Base-by-base conservation (phyloP, 1,140 invertebrate genomes). In the Brachionus paranguensis region DNA sequence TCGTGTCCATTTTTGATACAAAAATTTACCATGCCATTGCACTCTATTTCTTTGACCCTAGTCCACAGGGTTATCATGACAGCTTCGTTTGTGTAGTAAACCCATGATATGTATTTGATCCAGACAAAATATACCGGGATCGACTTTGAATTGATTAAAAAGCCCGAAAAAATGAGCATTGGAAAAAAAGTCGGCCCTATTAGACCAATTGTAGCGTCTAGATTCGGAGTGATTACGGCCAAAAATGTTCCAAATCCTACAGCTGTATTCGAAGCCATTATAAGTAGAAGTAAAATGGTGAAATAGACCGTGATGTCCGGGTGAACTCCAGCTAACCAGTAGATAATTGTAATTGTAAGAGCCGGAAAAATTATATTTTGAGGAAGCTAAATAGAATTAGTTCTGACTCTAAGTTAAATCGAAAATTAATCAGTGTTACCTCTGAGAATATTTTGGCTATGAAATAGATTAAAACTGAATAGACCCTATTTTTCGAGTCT, bases 121-220 rank as follows among this genome's bases (percentile, higher is more conserved):
- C 83, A 84, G 53, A 84, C 41, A 65, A 84, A 72, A 50, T 72
- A 84, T 33, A 55, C 45, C 14, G 68, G 68, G 12, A 65, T 84
- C 12, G 81, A 84, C 8, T 47, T 81, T 33, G 93, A 93, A 88
- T 98, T 98, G n/a, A 99, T 90, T 88, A 97, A 98, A 90, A 97
- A 98, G 55, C 96, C 96, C 70, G 95, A 96, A 88, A 98, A 97
- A 14, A 98, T 89, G 88, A 98, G 90, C 88, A 98, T 94, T 0
- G 96, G 96, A 85, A 97, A 95, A 78, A 97, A 93, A 20, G 97
- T 91, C 1, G 96, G 94, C 11, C 95, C 95, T 1, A 94, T 94
- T 72, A 98, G 91, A 0, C 95, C 94, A 5, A 97, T 89, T 0
- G 96, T 95, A 2, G 53, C 68, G n/a, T 84, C 47, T n/a, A 84